Evolutionary conservation across 1,140 invertebrate species (phyloP).

Genomic region (Bilobella aurantiaca): DNA sequence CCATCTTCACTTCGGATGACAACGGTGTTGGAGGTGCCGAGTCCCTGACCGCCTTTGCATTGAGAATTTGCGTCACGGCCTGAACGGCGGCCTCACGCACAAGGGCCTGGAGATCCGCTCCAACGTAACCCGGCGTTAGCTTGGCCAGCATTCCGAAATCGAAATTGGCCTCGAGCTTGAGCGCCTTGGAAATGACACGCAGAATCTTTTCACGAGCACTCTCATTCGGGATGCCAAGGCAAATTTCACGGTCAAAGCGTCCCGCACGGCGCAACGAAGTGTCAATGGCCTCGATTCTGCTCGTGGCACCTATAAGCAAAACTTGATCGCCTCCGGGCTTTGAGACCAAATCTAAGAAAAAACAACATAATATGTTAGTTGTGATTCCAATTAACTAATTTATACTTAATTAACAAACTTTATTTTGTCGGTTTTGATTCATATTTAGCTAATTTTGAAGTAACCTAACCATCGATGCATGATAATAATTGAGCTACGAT

Average conservation of each 20-base stretch:
- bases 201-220: constrained; percentile 64
- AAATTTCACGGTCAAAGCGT: constrained; percentile 85
- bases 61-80: constrained; percentile 48
- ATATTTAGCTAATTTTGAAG: too few relatives aligned
- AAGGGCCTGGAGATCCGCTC: constrained; percentile 81
- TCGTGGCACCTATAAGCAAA: constrained; percentile 89
- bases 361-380: too few relatives aligned
- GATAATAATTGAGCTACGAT: constrained; percentile 85
- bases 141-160: constrained; percentile 62
- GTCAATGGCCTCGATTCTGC: constrained; percentile 83
- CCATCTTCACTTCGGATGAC: too few relatives aligned
- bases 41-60: neutral
- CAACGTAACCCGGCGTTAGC: constrained; percentile 91
- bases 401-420: too few relatives aligned
- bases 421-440: neutral
- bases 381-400: too few relatives aligned
- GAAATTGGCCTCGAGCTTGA: constrained; percentile 58
- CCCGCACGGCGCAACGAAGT: constrained; percentile 81
- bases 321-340: constrained; percentile 57
- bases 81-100: constrained; percentile 73
- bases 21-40: too few relatives aligned
- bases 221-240: constrained; percentile 82
- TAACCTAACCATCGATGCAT: constrained; percentile 65
- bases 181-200: constrained; percentile 53
- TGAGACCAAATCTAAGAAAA: constrained; percentile 45